Evolutionary conservation across 37 sponge, comb jelly and placozoan genomes (phyloP).

Genomic region (Beroe ovata): DNA sequence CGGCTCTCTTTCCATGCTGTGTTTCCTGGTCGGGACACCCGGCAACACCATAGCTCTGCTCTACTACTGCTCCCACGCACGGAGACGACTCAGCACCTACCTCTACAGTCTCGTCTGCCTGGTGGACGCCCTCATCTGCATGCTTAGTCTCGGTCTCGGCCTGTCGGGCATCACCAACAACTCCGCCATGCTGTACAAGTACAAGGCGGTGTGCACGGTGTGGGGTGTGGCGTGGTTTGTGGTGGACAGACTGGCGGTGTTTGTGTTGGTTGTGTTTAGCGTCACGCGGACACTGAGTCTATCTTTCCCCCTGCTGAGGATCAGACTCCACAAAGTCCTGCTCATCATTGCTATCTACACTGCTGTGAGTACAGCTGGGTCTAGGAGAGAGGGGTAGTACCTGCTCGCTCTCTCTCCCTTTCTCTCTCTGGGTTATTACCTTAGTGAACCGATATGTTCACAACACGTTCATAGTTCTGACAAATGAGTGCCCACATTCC

Average conservation of each 20-base stretch:
- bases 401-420: no score
- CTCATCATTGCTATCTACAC: background rate
- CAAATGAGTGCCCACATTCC: no score
- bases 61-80: slow-evolving; percentile 32
- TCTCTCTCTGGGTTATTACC: no score
- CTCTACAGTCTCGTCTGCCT: background rate
- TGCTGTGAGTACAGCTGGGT: background rate
- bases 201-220: background rate
- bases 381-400: no score
- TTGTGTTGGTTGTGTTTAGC: slow-evolving; percentile 9
- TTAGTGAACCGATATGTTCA: no score
- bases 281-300: background rate
- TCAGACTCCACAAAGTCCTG: background rate
- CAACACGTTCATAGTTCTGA: no score
- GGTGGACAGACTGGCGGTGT: background rate
- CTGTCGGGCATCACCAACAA: slow-evolving; percentile 35
- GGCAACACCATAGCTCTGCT: slow-evolving; percentile 2
- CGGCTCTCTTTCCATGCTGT: background rate
- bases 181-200: slow-evolving; percentile 23
- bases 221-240: slow-evolving; percentile 4
- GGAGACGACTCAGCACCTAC: slow-evolving; percentile 5
- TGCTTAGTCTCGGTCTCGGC: background rate
- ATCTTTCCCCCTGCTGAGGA: background rate
- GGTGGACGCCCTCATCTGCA: background rate
- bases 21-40: background rate